Conservation (phyloP, 2,888 invertebrate genomes). For the Autographa gamma region DNA sequence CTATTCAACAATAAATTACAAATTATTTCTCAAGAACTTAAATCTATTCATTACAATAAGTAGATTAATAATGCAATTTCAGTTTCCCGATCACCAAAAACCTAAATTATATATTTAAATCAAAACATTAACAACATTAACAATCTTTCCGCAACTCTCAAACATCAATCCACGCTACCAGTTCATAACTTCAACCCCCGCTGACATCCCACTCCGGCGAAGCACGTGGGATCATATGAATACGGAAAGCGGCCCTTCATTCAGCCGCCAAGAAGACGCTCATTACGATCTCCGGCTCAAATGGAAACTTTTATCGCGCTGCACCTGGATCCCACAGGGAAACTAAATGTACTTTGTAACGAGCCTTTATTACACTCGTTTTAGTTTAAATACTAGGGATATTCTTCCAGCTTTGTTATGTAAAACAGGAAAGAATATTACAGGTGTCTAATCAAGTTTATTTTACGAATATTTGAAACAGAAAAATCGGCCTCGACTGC, state of each 20-base stretch:
- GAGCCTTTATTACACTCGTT: not conserved
- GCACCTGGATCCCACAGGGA: constrained; percentile 49
- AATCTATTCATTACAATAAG: too few species aligned
- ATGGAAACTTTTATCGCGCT: constrained; percentile 75
- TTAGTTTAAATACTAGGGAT: not conserved
- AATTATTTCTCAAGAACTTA: too few species aligned
- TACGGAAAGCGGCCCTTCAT: constrained; percentile 81
- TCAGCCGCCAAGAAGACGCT: constrained; percentile 77
- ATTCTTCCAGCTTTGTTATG: not conserved
- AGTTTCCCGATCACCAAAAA: too few species aligned
- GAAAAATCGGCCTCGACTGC: too few species aligned
- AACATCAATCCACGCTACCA: constrained; percentile 32
- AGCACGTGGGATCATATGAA: constrained; percentile 77
- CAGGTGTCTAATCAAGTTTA: too few species aligned
- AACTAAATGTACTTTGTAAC: constrained; percentile 7
- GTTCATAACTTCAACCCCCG: constrained; percentile 35
- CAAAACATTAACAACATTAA: too few species aligned
- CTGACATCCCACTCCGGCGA: constrained; percentile 36
- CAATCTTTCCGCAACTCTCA: too few species aligned
- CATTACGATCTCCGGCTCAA: constrained; percentile 77
- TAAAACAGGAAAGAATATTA: too few species aligned
- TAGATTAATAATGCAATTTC: too few species aligned
- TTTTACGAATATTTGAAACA: too few species aligned
- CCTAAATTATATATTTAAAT: too few species aligned
- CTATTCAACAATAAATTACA: too few species aligned